Evolutionary conservation across 2,888 invertebrate genomes (phyloP).

Genomic region (Anticlea derivata): DNA sequence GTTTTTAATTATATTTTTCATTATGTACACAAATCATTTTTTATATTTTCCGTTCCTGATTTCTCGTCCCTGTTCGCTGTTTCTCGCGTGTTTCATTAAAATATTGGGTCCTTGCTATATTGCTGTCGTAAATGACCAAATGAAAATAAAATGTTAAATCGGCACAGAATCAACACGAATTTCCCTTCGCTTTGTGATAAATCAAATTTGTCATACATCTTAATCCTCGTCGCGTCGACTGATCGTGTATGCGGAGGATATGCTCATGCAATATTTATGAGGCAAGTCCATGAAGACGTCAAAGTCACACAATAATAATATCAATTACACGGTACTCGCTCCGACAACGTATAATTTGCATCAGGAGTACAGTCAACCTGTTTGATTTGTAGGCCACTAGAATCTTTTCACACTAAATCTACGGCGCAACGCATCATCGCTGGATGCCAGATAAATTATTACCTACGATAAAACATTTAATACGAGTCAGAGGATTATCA

Average conservation of each 20-base stretch:
- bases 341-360: conserved; percentile 45
- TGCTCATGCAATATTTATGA: conserved; percentile 15
- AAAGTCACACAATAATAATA: conserved; percentile 23
- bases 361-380: conserved; percentile 44
- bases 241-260: conserved; percentile 8
- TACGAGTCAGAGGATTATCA: too few relatives aligned
- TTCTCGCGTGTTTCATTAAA: background rate
- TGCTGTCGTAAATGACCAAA: conserved; percentile 3
- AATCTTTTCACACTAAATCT: too few relatives aligned
- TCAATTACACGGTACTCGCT: conserved; percentile 38
- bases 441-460: too few relatives aligned
- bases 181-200: conserved; percentile 6
- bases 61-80: background rate
- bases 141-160: conserved; percentile 15
- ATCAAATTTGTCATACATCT: conserved; percentile 14
- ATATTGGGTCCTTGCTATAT: background rate
- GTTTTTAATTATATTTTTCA: too few relatives aligned
- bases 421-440: too few relatives aligned
- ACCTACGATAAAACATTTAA: too few relatives aligned
- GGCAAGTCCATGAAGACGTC: conserved; percentile 3
- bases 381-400: too few relatives aligned
- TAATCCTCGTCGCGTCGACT: conserved; percentile 16
- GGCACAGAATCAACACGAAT: conserved; percentile 3
- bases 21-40: too few relatives aligned
- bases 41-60: too few relatives aligned